A percentile compares a stretch with the other conserved stretches of the same genome.
These are phyloP conservation scores for Aethina tumida DNA, from an alignment of 1,140 invertebrate species.

Conservation along the genomic window DNA sequence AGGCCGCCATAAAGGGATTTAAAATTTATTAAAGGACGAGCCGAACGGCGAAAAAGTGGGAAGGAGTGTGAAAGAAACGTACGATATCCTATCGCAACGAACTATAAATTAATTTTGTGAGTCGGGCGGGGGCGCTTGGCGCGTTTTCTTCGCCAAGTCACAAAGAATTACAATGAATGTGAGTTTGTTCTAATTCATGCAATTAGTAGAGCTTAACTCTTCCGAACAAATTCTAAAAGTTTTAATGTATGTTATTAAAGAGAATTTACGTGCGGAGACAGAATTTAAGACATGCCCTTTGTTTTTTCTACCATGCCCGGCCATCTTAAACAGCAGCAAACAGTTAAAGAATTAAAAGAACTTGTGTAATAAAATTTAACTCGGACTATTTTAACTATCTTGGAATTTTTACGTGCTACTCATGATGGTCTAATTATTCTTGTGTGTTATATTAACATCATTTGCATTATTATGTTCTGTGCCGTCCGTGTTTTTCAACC, in stretches of 20 bases:
- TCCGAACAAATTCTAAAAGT: constrained; percentile 27
- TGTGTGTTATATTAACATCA: no score
- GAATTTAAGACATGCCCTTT: constrained; percentile 16
- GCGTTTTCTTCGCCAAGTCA: constrained; percentile 12
- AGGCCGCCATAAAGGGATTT: no score
- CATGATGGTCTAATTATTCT: no score
- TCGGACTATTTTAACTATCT: constrained; percentile 1
- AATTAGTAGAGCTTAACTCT: constrained; percentile 30
- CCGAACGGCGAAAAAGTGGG: no score
- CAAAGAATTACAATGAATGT: constrained; percentile 30
- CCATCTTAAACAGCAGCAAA: constrained; percentile 11
- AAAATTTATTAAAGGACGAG: no score
- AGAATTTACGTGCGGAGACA: constrained; percentile 24
- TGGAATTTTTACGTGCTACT: constrained; percentile 1
- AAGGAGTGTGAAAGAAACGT: no score
- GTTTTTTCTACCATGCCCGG: constrained; percentile 11
- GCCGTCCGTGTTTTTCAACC: no score
- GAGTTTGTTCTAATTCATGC: constrained; percentile 28
- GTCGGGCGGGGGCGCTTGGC: neutral
- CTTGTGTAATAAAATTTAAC: neutral
- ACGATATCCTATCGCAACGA: constrained; percentile 3
- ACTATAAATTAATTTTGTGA: constrained; percentile 24
- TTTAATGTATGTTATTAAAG: constrained; percentile 31
- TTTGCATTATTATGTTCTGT: no score
- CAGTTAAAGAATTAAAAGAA: constrained; percentile 10